A percentile compares a stretch with the other conserved stretches of the same genome.
Conservation (phyloP, 2,888 invertebrate genomes). For the Yponomeuta sedellus region DNA sequence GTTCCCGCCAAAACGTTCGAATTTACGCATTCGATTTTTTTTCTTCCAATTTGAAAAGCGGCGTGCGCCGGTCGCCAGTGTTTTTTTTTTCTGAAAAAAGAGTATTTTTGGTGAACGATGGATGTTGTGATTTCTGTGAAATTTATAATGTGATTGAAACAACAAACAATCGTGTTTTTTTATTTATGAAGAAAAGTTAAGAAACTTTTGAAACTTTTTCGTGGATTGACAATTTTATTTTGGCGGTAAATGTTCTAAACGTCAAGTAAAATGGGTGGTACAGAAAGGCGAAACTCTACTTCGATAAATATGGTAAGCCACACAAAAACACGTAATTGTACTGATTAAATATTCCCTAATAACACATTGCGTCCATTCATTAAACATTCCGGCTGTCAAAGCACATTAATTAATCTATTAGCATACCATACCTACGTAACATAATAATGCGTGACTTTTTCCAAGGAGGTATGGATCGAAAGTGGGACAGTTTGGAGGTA, state of each 20-base stretch:
- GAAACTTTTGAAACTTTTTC: slow-evolving; percentile 42
- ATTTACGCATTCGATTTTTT: slow-evolving; percentile 37
- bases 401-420: slow-evolving; percentile 6
- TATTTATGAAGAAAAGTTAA: slow-evolving; percentile 38
- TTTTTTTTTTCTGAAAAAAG: slow-evolving; percentile 30
- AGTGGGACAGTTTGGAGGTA: neutral
- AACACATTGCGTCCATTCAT: neutral
- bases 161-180: neutral
- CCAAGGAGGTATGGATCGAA: slow-evolving; percentile 6
- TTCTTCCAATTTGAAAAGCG: slow-evolving; percentile 38
- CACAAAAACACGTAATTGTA: neutral
- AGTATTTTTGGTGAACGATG: slow-evolving; percentile 31
- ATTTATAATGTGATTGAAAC: slow-evolving; percentile 61
- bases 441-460: slow-evolving; percentile 2
- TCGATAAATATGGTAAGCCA: slow-evolving; percentile 64
- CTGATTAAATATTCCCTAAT: neutral
- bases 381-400: neutral
- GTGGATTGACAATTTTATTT: slow-evolving; percentile 25
- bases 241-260: slow-evolving; percentile 28
- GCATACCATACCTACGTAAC: slow-evolving; percentile 8
- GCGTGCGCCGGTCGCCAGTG: slow-evolving; percentile 53
- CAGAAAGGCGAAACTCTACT: slow-evolving; percentile 50
- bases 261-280: slow-evolving; percentile 46
- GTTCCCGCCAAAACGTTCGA: slow-evolving; percentile 58
- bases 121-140: slow-evolving; percentile 50